These are phyloP conservation scores for Bucco capensis DNA, from an alignment of 2,113 vertebrate species.

Conservation along the genomic window DNA sequence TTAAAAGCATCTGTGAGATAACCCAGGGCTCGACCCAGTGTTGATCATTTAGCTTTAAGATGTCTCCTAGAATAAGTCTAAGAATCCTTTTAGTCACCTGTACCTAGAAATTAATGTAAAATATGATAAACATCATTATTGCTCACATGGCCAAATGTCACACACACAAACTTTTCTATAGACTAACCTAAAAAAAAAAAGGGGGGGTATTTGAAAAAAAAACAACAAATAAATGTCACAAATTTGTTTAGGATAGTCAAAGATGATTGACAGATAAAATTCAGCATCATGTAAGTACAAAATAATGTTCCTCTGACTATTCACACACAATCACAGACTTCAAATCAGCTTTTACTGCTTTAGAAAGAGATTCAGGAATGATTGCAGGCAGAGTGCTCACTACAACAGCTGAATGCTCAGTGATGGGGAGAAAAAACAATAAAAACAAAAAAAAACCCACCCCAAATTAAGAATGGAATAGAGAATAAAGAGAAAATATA, in stretches of 20 bases:
- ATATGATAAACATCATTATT: too few relatives aligned
- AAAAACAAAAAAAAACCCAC: too few relatives aligned
- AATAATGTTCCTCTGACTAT: background rate
- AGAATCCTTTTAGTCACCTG: too few relatives aligned
- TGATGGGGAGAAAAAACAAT: background rate
- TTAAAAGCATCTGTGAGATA: too few relatives aligned
- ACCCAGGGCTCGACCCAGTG: too few relatives aligned
- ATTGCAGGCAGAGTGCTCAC: background rate
- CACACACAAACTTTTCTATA: too few relatives aligned
- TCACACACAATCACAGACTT: background rate
- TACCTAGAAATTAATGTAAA: too few relatives aligned
- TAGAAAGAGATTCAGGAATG: background rate
- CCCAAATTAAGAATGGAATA: background rate
- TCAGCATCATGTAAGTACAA: background rate
- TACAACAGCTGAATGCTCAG: background rate
- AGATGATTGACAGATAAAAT: background rate
- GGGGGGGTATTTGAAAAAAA: background rate
- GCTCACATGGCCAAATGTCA: too few relatives aligned
- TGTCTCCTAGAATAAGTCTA: too few relatives aligned
- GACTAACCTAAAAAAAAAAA: too few relatives aligned
- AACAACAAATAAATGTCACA: background rate
- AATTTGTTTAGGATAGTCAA: background rate
- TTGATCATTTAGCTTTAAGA: too few relatives aligned
- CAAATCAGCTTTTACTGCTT: background rate
- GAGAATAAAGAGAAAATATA: background rate